Evolutionary conservation across 2,797 vertebrate genomes (phyloP).

Genomic region (Gobio occitaniae): DNA sequence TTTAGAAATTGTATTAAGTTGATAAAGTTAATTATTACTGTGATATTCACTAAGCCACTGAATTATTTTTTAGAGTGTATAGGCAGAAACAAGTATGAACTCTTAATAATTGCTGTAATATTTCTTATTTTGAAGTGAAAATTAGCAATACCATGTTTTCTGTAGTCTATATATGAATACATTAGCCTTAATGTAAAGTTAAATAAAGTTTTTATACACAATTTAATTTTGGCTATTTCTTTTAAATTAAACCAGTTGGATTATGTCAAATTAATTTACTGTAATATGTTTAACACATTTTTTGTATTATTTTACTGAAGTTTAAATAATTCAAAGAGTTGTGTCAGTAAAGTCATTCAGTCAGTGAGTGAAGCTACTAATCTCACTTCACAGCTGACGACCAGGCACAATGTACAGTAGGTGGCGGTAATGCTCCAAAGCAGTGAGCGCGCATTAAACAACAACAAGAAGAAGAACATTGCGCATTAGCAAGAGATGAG

Average conservation of each 20-base stretch:
- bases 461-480: slow-evolving; percentile 16
- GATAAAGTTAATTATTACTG: too few species aligned
- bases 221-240: neutral
- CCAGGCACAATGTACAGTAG: neutral
- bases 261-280: neutral
- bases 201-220: neutral
- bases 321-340: neutral
- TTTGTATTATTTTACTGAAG: neutral
- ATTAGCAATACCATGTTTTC: neutral
- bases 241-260: neutral
- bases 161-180: neutral
- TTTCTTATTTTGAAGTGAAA: neutral
- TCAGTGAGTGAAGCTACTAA: neutral
- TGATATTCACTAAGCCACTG: too few species aligned
- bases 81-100: too few species aligned
- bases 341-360: neutral
- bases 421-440: neutral
- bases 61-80: too few species aligned
- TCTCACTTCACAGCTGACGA: neutral
- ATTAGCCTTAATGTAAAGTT: neutral
- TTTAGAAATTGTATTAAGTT: too few species aligned
- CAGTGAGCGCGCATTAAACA: neutral
- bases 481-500: neutral
- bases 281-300: neutral
- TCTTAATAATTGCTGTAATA: too few species aligned